These are phyloP conservation scores for Alectoris magna DNA, from an alignment of 2,797 vertebrate species.

Conservation along the genomic window DNA sequence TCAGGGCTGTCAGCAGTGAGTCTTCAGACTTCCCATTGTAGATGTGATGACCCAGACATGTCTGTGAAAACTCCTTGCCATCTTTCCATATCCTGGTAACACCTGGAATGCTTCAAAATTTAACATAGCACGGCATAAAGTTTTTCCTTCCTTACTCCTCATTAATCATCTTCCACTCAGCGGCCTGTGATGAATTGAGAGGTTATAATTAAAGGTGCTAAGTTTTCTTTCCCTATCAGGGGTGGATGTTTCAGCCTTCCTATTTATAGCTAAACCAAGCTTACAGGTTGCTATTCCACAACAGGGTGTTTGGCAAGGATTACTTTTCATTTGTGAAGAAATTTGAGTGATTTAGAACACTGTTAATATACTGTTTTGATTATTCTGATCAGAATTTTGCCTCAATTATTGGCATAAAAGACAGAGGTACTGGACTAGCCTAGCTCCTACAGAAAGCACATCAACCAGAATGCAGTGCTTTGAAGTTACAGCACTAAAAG, in stretches of 20 bases:
- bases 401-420: background rate
- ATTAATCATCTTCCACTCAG: background rate
- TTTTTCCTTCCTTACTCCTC: background rate
- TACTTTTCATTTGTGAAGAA: background rate
- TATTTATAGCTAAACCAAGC: background rate
- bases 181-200: background rate
- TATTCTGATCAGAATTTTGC: background rate
- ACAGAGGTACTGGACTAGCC: background rate
- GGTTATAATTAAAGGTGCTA: background rate
- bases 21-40: accelerated
- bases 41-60: background rate
- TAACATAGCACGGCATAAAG: background rate
- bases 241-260: background rate
- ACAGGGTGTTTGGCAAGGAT: accelerated
- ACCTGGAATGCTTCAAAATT: background rate
- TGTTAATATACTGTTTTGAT: background rate
- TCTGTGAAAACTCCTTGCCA: background rate
- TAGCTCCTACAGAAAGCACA: background rate
- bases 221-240: background rate
- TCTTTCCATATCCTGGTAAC: background rate
- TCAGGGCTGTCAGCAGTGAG: background rate
- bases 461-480: background rate
- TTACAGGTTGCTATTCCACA: background rate
- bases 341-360: background rate
- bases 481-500: background rate